Percentiles rank a stretch among this genome's conserved stretches.
Conservation (phyloP, 2,113 vertebrate species). For the Chaenocephalus aceratus region DNA sequence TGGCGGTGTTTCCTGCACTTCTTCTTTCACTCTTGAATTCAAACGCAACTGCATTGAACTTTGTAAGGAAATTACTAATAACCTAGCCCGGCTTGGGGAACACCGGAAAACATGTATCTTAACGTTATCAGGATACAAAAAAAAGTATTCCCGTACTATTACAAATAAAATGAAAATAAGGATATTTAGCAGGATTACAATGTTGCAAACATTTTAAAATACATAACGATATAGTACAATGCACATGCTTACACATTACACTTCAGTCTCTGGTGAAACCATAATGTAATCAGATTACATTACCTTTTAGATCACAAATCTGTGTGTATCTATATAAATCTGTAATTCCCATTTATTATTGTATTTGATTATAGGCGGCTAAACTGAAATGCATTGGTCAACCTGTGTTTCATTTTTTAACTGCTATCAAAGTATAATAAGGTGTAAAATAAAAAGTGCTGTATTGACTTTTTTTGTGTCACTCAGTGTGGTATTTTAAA, state of each 20-base stretch:
- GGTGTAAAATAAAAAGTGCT: background rate
- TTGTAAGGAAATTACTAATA: too few species aligned
- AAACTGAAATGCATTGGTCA: background rate
- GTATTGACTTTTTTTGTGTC: slow-evolving; percentile 8
- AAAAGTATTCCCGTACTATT: too few species aligned
- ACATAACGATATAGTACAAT: too few species aligned
- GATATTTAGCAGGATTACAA: too few species aligned
- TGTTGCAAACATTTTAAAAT: too few species aligned
- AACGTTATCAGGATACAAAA: too few species aligned
- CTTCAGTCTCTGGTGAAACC: too few species aligned
- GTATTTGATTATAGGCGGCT: background rate
- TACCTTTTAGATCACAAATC: background rate
- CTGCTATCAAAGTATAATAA: background rate
- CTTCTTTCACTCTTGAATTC: background rate
- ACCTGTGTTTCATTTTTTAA: background rate
- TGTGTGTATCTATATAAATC: background rate
- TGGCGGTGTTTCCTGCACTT: slow-evolving; percentile 7
- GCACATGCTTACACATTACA: too few species aligned
- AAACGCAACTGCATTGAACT: background rate
- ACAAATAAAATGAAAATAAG: too few species aligned
- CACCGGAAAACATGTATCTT: too few species aligned
- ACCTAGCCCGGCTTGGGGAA: too few species aligned
- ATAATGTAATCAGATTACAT: too few species aligned
- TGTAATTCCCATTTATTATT: background rate
- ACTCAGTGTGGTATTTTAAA: slow-evolving; percentile 12